Evolutionary conservation across 2,113 vertebrate species (phyloP), one percentile per base, ranked within the genome.

Genomic region (Phycodurus eques): DNA sequence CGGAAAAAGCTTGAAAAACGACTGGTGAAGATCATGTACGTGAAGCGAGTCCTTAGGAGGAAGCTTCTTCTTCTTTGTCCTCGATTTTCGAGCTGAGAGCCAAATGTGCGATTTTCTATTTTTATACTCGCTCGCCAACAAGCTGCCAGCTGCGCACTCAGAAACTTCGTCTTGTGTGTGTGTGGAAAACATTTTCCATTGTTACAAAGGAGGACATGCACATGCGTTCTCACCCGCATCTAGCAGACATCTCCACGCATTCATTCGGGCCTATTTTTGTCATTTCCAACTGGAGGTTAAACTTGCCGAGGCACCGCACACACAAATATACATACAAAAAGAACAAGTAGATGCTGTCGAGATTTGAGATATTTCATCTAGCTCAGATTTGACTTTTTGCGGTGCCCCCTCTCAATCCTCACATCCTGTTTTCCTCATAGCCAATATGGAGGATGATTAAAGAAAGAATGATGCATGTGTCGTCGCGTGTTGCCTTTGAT

Each of bases 391-490:
- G 49, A 51, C 14, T 17, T 17, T 51, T 51, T 17, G 0, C 17
- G 1, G 0, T 22, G 20, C 53, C 53, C 53, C 20, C 64, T 60
- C 57, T 35, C 39, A 56, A 73, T 49, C 70, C 70, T 71, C 44
- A 33, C 59, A 67, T 76, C 70, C 64, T 60, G 49, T 62, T 43
- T 68, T 76, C 47, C 76, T 67, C 79, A 83, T 68, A 63, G 66
- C 76, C 68, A 82, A 82, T 70, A 56, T 66, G 43, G 42, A 74
- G 68, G 51, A 83, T 80, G 81, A 79, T 85, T 87, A 89, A 86
- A 83, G 83, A 86, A 83, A 73, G 74, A 82, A 63, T 6, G 64
- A 60, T 6, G 64, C 67, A 67, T 64, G 57, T 67, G 66, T 63
- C 54, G 27, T 46, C 66, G 64, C 42, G 71, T 66, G 76, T 68